Evolutionary conservation across 2,113 vertebrate species (phyloP), one percentile per base, ranked within the genome.

Genomic region (Amphiprion percula): DNA sequence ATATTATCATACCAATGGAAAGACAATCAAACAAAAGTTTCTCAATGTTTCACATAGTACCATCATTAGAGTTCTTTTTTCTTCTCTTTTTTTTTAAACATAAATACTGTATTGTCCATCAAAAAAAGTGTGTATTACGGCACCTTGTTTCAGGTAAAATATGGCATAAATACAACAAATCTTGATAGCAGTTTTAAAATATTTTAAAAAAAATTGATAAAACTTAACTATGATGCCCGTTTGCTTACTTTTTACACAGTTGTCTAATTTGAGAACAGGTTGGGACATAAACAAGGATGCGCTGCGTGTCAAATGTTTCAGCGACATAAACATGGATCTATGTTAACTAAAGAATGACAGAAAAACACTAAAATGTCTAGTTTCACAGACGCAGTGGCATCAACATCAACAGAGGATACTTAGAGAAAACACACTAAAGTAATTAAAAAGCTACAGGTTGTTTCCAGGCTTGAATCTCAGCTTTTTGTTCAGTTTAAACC

Each of bases 211-310:
- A 69, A 12, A 84, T 15, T 70, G 26, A 67, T 37, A 68, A 70
- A 58, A 6, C 30, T 56, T 49, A 62, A 65, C 55, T 63, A 39
- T 30, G 63, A 70, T 61, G 39, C 46, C 64, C 50, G 33, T 58
- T 62, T 62, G 37, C 23, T 74, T 39, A 28, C 9, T 46, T 73
- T 68, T 80, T 69, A 76, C 37, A 78, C 16, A 14, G 37, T 52
- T 68, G 69, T 75, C 50, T 61, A 44, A 84, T 49, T 37, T 26
- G 21, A 83, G 41, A 68, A 74, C 17, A 70, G 10, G 19, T 53
- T 12, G 17, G 56, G 53, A 67, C 26, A 33, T 33, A 66, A 70
- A 77, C 16, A 63, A 49, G 30, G 44, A 5, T n/a, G 12, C 3
- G 41, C 41, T 15, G 47, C 24, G 46, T 37, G 44, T 71, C 21